Evolutionary conservation across 2,113 vertebrate genomes (phyloP), one percentile per base, ranked within the genome.

Genomic region (Brevimyrus niger): DNA sequence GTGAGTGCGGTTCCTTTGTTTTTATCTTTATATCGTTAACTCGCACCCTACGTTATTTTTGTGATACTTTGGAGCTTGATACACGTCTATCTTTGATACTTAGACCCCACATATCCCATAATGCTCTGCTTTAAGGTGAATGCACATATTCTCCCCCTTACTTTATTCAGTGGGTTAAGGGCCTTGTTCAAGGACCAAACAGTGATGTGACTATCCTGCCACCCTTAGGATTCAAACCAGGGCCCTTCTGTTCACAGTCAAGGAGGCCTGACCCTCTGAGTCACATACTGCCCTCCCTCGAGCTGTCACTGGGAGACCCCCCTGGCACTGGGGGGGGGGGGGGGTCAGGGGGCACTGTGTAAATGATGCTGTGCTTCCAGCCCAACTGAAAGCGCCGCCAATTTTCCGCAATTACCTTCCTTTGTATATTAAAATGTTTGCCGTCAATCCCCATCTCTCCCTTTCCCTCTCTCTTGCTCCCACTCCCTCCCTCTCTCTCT

Each of bases 401-500:
- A 88, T 69, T 76, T 55, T 8, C 35, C 83, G 42, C 91, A 87
- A 84, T 87, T 65, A n/a, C 82, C 19, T 91, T 88, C 17, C 88
- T 83, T 89, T 87, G n/a, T 53, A 1, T 50, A 86, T 51, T 86
- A 86, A 86, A 86, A 86, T 86, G 84, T 86, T 51, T 86, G 27
- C 47, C 17, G 6, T 87, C 85, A 35, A 21, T 27, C 35, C 82
- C 19, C 82, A 4, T 46, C 82, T 84, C 80, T 86, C 46, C 13
- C 50, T 13, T 27, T 19, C 46, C 8, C 7, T 42, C 69, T 42
- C 31, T 4, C 3, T 1, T 2, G 3, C 31, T 15, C 31, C 0
- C 69, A 1, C 69, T 27, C n/a, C 42, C 58, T 87, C 90, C 87
- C 90, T 87, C 53, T 89, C 89, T 90, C 89, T 69, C 76, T 50